Evolutionary conservation across 2,797 vertebrate genomes (phyloP).

Genomic region (Tympanoctomys barrerae): DNA sequence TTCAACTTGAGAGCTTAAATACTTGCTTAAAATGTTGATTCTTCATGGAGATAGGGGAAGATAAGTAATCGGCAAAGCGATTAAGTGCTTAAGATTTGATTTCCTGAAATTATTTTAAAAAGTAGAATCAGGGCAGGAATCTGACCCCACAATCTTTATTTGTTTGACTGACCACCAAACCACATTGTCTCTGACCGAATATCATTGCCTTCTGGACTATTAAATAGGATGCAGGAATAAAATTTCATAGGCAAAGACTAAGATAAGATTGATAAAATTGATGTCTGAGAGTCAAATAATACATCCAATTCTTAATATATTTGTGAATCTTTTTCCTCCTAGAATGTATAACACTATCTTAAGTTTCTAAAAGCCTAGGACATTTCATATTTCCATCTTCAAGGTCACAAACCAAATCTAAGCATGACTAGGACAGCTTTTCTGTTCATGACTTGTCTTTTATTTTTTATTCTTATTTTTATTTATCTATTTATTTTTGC

Average conservation of each 20-base stretch:
- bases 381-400: neutral
- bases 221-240: neutral
- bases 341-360: neutral
- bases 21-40: slow-evolving; percentile 7
- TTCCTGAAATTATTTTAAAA: slow-evolving; percentile 54
- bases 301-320: neutral
- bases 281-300: neutral
- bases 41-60: neutral
- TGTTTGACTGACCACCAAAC: slow-evolving; percentile 44
- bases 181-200: neutral
- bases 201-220: neutral
- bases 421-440: neutral
- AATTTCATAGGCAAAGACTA: slow-evolving; percentile 43
- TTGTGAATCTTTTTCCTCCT: neutral
- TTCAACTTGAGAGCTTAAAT: slow-evolving; percentile 40
- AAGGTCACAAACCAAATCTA: slow-evolving; percentile 21
- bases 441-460: neutral
- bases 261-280: slow-evolving; percentile 51
- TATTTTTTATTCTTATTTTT: too few species aligned
- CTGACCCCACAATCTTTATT: slow-evolving; percentile 18
- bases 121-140: neutral
- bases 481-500: too few species aligned
- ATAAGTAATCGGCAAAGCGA: slow-evolving; percentile 38
- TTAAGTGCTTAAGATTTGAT: slow-evolving; percentile 12
- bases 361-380: neutral